phyloP scores from a whole-genome alignment of 2,797 vertebrate genomes.

The Melanotaenia maccullochi region DNA sequence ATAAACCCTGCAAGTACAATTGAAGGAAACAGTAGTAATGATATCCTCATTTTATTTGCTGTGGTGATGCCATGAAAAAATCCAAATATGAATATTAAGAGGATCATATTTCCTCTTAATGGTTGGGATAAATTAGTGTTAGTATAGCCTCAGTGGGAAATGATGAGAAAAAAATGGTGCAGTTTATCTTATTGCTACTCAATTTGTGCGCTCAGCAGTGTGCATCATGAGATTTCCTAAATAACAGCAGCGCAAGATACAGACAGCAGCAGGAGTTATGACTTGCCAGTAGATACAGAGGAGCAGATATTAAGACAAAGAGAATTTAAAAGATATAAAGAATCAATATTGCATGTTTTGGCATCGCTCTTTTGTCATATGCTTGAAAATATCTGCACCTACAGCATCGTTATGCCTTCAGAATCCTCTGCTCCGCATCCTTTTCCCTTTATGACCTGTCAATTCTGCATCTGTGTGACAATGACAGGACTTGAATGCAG shows the following conservation, averaged over 20 bases:
- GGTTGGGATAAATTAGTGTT: constrained; percentile 34
- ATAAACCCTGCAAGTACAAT: constrained; percentile 48
- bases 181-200: constrained; percentile 31
- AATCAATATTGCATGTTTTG: not conserved
- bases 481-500: constrained; percentile 5
- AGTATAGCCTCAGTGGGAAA: constrained; percentile 23
- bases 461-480: constrained; percentile 1
- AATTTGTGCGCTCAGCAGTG: constrained; percentile 41
- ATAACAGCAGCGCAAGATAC: constrained; percentile 29
- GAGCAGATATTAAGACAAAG: constrained; percentile 20
- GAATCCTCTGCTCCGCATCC: not conserved
- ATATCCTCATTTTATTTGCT: constrained; percentile 66
- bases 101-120: constrained; percentile 33
- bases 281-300: constrained; percentile 29
- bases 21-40: constrained; percentile 54
- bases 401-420: not conserved
- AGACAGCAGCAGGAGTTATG: constrained; percentile 29
- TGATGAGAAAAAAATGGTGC: constrained; percentile 9
- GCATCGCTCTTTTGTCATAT: not conserved
- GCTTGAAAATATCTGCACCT: constrained; percentile 1
- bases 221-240: constrained; percentile 35
- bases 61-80: constrained; percentile 25
- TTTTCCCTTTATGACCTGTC: constrained; percentile 17
- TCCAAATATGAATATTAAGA: constrained; percentile 33
- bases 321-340: constrained; percentile 3